Conservation (phyloP, 1,140 invertebrate genomes). For the Drosophila arawakana region DNA sequence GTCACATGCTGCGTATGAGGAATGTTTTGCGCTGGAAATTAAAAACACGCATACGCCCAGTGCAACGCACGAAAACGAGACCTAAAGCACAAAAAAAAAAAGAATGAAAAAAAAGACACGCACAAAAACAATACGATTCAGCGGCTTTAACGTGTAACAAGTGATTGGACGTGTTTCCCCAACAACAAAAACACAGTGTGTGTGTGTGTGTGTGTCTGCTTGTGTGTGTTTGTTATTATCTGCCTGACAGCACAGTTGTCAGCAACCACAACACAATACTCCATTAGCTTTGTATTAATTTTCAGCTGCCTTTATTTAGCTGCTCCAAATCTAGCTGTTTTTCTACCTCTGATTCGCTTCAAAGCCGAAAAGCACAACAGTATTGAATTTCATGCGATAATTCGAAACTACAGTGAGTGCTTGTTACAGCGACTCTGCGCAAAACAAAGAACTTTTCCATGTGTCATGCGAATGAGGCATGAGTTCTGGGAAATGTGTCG, state of each 20-base stretch:
- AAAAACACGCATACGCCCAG: slow-evolving; percentile 69
- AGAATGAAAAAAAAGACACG: slow-evolving; percentile 4
- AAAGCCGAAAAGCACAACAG: neutral
- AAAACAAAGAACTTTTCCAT: neutral
- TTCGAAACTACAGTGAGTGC: neutral
- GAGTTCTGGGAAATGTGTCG: neutral
- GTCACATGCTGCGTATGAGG: slow-evolving; percentile 71
- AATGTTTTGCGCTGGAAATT: slow-evolving; percentile 52
- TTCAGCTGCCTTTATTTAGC: slow-evolving; percentile 1
- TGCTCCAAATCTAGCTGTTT: neutral
- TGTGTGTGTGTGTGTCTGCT: slow-evolving; percentile 1
- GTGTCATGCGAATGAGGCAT: neutral
- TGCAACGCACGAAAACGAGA: slow-evolving; percentile 5
- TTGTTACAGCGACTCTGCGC: neutral
- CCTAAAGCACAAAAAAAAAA: neutral
- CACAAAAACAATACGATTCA: slow-evolving; percentile 15
- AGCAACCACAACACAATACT: slow-evolving; percentile 32
- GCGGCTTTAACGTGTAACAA: slow-evolving; percentile 43
- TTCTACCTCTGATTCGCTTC: neutral
- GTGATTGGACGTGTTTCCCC: slow-evolving; percentile 42
- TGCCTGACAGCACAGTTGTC: slow-evolving; percentile 31
- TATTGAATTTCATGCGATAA: neutral
- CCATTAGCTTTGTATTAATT: slow-evolving; percentile 26
- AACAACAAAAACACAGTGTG: slow-evolving; percentile 1
- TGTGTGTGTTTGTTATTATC: slow-evolving; percentile 9